phyloP scores from a whole-genome alignment of 2,888 invertebrate species.

The Ochropleura leucogaster region DNA sequence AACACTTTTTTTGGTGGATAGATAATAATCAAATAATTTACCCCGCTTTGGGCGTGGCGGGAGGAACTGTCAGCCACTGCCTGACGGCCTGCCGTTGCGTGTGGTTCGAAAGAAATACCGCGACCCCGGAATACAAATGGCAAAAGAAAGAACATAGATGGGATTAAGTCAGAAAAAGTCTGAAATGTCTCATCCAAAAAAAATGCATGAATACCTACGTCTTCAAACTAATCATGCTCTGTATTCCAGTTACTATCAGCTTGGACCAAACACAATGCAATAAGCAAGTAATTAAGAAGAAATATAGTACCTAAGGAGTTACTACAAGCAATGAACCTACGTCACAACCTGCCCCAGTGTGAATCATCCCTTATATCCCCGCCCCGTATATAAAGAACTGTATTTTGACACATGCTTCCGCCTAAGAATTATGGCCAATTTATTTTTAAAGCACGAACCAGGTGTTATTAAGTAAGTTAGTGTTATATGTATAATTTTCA shows the following conservation, averaged over 20 bases:
- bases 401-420: constrained; percentile 48
- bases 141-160: too few relatives aligned
- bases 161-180: too few relatives aligned
- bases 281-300: constrained; percentile 22
- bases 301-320: background rate
- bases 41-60: too few relatives aligned
- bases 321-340: background rate
- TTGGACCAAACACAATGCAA: background rate
- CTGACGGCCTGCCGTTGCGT: too few relatives aligned
- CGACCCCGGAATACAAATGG: too few relatives aligned
- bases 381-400: constrained; percentile 34
- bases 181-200: background rate
- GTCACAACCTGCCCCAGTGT: constrained; percentile 7
- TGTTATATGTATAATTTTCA: constrained; percentile 4
- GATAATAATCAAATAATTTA: too few relatives aligned
- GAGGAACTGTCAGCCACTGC: too few relatives aligned
- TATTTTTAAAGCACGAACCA: constrained; percentile 28
- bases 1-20: too few relatives aligned
- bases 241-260: background rate
- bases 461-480: constrained; percentile 6
- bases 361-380: constrained; percentile 27
- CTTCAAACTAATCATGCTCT: background rate
- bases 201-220: background rate
- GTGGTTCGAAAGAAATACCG: too few relatives aligned
- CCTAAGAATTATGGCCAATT: constrained; percentile 49